Conservation (phyloP, 35 echinoderm and acorn worm species). For the Ophioderma brevispina region DNA sequence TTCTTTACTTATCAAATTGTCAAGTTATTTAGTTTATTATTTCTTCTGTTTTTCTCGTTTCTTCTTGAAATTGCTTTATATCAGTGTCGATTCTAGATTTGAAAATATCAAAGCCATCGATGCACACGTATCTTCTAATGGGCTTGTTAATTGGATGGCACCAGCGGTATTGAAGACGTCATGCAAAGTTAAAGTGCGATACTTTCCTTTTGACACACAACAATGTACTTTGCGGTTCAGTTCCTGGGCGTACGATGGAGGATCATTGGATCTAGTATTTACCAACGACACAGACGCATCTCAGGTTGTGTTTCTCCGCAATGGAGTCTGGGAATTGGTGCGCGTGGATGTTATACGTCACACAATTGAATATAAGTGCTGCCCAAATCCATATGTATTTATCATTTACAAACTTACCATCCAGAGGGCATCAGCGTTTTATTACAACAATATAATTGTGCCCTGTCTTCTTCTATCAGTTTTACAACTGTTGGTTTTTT, state of each 20-base stretch:
- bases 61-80: not conserved
- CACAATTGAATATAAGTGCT: not conserved
- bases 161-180: constrained; percentile 47
- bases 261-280: constrained; percentile 18
- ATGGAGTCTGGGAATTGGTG: constrained; percentile 49
- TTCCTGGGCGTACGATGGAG: constrained; percentile 50
- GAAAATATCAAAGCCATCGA: constrained; percentile 32
- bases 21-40: too few relatives aligned
- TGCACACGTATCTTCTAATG: constrained; percentile 12
- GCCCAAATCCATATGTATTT: constrained; percentile 14
- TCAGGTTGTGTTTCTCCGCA: constrained; percentile 20
- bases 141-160: constrained; percentile 35
- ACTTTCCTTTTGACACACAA: constrained; percentile 65
- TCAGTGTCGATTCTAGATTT: constrained; percentile 36
- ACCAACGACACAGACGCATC: not conserved
- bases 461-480: constrained; percentile 38
- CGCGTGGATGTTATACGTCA: not conserved
- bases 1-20: too few relatives aligned
- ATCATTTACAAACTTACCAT: not conserved
- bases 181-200: constrained; percentile 47
- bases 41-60: not conserved
- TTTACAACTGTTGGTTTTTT: constrained; percentile 51
- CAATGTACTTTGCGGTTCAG: constrained; percentile 30
- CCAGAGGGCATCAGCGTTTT: not conserved
- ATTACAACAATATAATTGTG: constrained; percentile 34